Percentiles rank a stretch among this genome's conserved stretches.
Conservation (phyloP, 2,113 vertebrate species). For the Lophius piscatorius region DNA sequence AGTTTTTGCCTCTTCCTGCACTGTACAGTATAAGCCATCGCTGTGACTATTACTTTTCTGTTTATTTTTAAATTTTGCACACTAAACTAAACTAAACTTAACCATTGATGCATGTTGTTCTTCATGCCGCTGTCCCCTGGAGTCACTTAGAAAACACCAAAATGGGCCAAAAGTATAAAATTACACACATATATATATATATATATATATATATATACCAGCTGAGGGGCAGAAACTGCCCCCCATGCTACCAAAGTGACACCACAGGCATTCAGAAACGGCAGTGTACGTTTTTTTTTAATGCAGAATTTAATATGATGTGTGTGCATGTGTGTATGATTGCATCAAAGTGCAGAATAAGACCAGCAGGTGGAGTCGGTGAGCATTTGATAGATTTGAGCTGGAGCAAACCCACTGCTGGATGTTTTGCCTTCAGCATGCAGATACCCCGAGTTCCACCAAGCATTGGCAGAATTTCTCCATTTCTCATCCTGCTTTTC, state of each 20-base stretch:
- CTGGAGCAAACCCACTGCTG: not conserved
- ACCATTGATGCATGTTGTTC: no score
- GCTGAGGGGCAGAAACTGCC: not conserved
- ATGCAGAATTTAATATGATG: not conserved
- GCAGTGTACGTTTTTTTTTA: not conserved
- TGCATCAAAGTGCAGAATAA: conserved; percentile 4
- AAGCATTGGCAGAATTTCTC: conserved; percentile 3
- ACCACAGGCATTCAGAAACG: not conserved
- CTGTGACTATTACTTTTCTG: no score
- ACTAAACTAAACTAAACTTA: no score
- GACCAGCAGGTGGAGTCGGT: conserved; percentile 60
- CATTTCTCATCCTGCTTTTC: not conserved
- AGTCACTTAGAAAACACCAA: no score
- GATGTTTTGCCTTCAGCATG: conserved; percentile 15
- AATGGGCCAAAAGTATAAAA: no score
- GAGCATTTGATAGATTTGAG: conserved; percentile 17
- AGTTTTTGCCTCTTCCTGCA: no score
- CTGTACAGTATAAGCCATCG: no score
- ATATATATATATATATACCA: no score
- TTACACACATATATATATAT: no score
- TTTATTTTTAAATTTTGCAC: no score
- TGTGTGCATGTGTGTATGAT: not conserved
- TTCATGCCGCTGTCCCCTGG: no score
- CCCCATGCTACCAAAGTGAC: not conserved
- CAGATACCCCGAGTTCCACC: not conserved